A percentile compares a stretch with the other conserved stretches of the same genome.
phyloP scores from a whole-genome alignment of 2,888 invertebrate species.

The Sialis lutaria region DNA sequence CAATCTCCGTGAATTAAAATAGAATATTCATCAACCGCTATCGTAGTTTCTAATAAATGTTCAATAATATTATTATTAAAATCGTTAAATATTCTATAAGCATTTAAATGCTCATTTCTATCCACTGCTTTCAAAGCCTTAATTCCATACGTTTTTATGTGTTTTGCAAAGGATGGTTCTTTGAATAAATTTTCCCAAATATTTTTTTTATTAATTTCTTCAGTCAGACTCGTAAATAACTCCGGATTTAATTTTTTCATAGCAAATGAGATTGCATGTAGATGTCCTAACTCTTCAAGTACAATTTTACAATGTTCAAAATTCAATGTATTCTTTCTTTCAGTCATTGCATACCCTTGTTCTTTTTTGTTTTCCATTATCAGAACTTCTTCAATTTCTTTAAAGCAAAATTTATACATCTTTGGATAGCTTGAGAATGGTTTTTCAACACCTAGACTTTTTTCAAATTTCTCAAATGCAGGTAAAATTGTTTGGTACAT shows the following conservation, averaged over 20 bases:
- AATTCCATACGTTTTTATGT: background rate
- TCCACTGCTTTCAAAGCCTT: background rate
- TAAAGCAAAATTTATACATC: background rate
- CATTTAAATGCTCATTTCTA: background rate
- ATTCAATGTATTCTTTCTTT: constrained; percentile 2
- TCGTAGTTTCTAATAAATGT: constrained; percentile 2
- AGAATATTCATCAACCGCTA: constrained; percentile 11
- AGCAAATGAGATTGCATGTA: constrained; percentile 1
- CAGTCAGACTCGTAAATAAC: background rate
- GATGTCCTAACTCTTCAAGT: constrained; percentile 1
- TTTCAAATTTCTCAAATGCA: constrained; percentile 2
- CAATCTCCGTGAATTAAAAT: constrained; percentile 16
- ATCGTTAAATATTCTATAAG: background rate
- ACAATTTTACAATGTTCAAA: constrained; percentile 1
- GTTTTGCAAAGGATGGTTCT: background rate
- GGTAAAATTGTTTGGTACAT: constrained; percentile 1
- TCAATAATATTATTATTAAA: constrained; percentile 8
- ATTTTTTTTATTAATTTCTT: background rate
- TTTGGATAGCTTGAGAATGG: background rate
- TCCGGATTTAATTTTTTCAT: constrained; percentile 1
- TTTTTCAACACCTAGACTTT: background rate
- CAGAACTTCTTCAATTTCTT: constrained; percentile 11
- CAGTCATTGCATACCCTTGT: background rate
- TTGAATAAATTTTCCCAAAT: background rate
- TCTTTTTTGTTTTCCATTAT: constrained; percentile 9